Evolutionary conservation across 35 echinoderm and acorn worm genomes (phyloP).

Genomic region (Apostichopus californicus): DNA sequence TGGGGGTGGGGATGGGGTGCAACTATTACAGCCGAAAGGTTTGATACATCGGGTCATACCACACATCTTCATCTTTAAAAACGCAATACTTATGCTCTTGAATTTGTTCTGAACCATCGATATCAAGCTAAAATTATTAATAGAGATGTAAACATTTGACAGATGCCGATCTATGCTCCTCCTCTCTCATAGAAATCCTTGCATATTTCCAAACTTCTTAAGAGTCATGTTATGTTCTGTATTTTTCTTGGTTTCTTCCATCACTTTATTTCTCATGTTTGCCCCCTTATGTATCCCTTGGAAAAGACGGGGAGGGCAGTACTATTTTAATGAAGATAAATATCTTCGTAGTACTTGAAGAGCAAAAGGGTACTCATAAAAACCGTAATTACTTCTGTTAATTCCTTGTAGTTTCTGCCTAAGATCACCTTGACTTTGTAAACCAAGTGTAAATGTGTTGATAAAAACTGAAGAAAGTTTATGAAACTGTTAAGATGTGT

Average conservation of each 20-base stretch:
- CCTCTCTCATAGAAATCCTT: too few species aligned
- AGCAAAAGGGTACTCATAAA: background rate
- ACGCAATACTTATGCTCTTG: too few species aligned
- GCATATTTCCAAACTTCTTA: too few species aligned
- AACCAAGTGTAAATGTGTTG: constrained; percentile 8
- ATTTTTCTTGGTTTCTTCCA: background rate
- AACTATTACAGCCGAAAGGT: too few species aligned
- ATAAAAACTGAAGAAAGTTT: background rate
- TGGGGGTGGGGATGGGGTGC: too few species aligned
- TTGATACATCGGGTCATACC: too few species aligned
- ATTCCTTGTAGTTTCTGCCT: background rate
- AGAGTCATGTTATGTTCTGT: too few species aligned
- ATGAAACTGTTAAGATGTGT: background rate
- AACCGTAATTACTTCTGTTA: background rate
- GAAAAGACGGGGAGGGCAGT: background rate
- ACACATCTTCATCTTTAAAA: too few species aligned
- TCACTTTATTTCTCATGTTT: background rate
- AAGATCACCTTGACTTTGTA: constrained; percentile 18
- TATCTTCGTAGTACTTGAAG: background rate
- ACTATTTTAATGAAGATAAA: background rate
- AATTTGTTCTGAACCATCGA: too few species aligned
- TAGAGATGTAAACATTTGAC: too few species aligned
- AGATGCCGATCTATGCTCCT: too few species aligned
- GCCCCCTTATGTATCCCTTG: background rate
- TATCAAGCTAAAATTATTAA: too few species aligned